Conservation (phyloP, 2,113 vertebrate species). For the Antigone vipio region DNA sequence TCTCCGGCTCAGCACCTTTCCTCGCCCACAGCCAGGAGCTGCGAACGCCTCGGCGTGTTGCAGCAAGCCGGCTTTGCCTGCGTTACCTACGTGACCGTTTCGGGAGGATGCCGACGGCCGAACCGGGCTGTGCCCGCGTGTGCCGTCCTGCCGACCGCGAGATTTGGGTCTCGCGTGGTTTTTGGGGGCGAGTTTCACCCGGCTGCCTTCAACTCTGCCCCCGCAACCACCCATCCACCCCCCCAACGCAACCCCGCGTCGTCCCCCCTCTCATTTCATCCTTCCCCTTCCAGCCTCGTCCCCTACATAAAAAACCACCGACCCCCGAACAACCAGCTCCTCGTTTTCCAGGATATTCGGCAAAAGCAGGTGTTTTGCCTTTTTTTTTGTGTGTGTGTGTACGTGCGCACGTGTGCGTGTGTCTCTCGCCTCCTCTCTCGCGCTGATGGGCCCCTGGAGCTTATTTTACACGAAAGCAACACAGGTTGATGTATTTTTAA, state of each 20-base stretch:
- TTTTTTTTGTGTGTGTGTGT: not conserved
- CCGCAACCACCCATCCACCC: not conserved
- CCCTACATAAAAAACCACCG: accelerated
- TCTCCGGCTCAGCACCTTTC: not conserved
- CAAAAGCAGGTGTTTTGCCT: slow-evolving; percentile 47
- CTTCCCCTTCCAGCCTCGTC: not conserved
- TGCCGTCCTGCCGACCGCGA: accelerated
- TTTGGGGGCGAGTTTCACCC: accelerated
- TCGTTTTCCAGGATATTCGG: slow-evolving; percentile 2
- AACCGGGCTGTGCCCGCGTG: not conserved
- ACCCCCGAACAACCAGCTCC: accelerated
- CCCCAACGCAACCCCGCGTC: accelerated
- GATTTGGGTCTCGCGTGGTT: not conserved
- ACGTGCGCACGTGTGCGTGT: not conserved
- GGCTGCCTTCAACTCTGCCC: not conserved
- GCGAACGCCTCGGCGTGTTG: not conserved
- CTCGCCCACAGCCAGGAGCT: not conserved
- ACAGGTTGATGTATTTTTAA: slow-evolving; percentile 83
- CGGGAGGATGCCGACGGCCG: not conserved
- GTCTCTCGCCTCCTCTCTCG: not conserved
- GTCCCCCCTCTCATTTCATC: not conserved
- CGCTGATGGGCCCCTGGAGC: slow-evolving; percentile 72
- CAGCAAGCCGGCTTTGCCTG: not conserved
- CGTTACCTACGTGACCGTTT: not conserved
- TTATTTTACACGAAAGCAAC: slow-evolving; percentile 75